Evolutionary conservation across 2,888 invertebrate genomes (phyloP).

Genomic region (Drosophila atripex): DNA sequence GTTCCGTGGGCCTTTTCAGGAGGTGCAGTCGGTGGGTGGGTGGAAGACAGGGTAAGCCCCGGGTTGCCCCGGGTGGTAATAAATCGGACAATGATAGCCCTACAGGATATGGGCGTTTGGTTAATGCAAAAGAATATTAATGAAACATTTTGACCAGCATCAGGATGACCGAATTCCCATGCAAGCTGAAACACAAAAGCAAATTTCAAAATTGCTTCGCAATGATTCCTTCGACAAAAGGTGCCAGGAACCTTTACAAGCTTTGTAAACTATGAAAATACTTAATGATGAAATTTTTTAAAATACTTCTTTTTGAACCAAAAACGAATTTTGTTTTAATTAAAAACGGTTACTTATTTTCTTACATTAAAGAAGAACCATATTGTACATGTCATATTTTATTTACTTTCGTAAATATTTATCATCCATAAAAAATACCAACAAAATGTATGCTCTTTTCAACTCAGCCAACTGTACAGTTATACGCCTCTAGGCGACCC

Average conservation of each 20-base stretch:
- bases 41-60: slow-evolving; percentile 11
- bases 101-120: slow-evolving; percentile 31
- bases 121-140: slow-evolving; percentile 33
- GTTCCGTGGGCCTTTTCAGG: slow-evolving; percentile 26
- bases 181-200: too few species aligned
- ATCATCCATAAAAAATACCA: not conserved
- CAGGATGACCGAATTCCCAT: not conserved
- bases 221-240: too few species aligned
- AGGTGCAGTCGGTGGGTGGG: slow-evolving; percentile 11
- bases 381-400: not conserved
- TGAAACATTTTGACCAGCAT: slow-evolving; percentile 33
- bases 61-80: slow-evolving; percentile 40
- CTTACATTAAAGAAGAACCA: not conserved
- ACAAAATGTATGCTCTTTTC: not conserved
- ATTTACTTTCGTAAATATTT: not conserved
- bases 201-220: too few species aligned
- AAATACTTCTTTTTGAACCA: too few species aligned
- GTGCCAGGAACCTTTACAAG: too few species aligned
- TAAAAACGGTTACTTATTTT: too few species aligned
- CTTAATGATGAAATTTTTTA: too few species aligned
- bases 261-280: too few species aligned
- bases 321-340: too few species aligned
- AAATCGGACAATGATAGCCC: slow-evolving; percentile 53
- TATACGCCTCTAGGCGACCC: slow-evolving; percentile 18
- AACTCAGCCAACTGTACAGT: slow-evolving; percentile 7